Conservation (phyloP, 2,888 invertebrate species). For the Drosophila paramelanica region DNA sequence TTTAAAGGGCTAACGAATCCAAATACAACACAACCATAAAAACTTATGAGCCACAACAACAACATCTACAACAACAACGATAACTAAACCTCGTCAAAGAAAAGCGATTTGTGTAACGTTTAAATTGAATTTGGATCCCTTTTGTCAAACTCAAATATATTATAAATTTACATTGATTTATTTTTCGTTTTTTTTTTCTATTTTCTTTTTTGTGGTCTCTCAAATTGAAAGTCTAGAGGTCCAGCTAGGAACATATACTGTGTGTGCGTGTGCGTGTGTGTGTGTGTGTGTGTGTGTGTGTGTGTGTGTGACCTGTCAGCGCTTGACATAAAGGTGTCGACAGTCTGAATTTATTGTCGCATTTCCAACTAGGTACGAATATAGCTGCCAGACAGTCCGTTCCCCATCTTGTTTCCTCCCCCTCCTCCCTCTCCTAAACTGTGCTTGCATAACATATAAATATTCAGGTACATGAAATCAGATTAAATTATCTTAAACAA, state of each 20-base stretch:
- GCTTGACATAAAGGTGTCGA: conserved; percentile 46
- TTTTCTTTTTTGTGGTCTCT: conserved; percentile 12
- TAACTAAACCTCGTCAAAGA: conserved; percentile 4
- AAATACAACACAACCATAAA: conserved; percentile 7
- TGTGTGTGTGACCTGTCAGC: conserved; percentile 13
- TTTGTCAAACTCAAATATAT: conserved; percentile 62
- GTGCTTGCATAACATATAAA: conserved; percentile 51
- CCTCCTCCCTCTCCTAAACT: not conserved
- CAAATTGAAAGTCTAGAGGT: conserved; percentile 42
- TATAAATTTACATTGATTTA: conserved; percentile 49
- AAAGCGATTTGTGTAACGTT: conserved; percentile 78
- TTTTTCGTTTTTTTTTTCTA: conserved; percentile 2
- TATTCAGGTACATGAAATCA: conserved; percentile 80
- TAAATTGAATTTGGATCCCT: conserved; percentile 83
- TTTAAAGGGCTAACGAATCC: conserved; percentile 56
- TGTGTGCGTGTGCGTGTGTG: conserved; percentile 8
- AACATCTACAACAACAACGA: conserved; percentile 1
- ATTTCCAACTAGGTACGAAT: conserved; percentile 5
- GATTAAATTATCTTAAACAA: conserved; percentile 80
- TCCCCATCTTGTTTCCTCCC: not conserved
- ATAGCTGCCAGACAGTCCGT: conserved; percentile 30
- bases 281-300: conserved; percentile 12
- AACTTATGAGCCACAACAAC: conserved; percentile 5
- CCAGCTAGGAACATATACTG: conserved; percentile 8
- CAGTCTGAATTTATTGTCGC: conserved; percentile 36